These are phyloP conservation scores for Agrilus cyanescens DNA, from an alignment of 2,888 invertebrate genomes.

Conservation along the genomic window DNA sequence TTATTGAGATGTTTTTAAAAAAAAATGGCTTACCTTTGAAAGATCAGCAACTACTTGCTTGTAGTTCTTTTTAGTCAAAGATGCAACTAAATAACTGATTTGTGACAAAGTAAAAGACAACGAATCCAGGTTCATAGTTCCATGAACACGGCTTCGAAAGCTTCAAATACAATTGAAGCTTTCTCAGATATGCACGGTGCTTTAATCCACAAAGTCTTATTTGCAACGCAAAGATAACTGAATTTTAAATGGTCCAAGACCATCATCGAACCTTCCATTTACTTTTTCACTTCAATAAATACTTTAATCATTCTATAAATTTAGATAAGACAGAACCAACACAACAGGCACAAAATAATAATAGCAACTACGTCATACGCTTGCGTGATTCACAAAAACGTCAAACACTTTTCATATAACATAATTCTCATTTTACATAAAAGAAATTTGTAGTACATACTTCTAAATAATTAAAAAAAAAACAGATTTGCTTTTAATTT, in stretches of 20 bases:
- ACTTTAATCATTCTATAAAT: too few species aligned
- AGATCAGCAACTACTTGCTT: slow-evolving; percentile 82
- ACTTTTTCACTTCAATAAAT: slow-evolving; percentile 4
- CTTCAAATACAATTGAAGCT: slow-evolving; percentile 91
- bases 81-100: slow-evolving; percentile 94
- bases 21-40: slow-evolving; percentile 60
- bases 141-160: slow-evolving; percentile 75
- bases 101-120: slow-evolving; percentile 97
- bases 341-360: too few species aligned
- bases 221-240: slow-evolving; percentile 33
- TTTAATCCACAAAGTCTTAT: slow-evolving; percentile 39
- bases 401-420: too few species aligned
- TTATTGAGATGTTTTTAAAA: slow-evolving; percentile 2
- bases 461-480: too few species aligned
- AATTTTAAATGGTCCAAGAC: slow-evolving; percentile 37
- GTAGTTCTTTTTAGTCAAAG: slow-evolving; percentile 92
- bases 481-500: too few species aligned
- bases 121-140: slow-evolving; percentile 99
- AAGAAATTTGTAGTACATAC: too few species aligned
- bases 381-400: too few species aligned
- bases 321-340: too few species aligned
- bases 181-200: slow-evolving; percentile 68
- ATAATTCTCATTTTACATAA: too few species aligned
- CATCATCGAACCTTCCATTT: slow-evolving; percentile 35
- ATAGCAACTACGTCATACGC: too few species aligned